Evolutionary conservation across 2,888 invertebrate species (phyloP), one percentile per base, ranked within the genome.

Genomic region (Dicranocentrus wangi): DNA sequence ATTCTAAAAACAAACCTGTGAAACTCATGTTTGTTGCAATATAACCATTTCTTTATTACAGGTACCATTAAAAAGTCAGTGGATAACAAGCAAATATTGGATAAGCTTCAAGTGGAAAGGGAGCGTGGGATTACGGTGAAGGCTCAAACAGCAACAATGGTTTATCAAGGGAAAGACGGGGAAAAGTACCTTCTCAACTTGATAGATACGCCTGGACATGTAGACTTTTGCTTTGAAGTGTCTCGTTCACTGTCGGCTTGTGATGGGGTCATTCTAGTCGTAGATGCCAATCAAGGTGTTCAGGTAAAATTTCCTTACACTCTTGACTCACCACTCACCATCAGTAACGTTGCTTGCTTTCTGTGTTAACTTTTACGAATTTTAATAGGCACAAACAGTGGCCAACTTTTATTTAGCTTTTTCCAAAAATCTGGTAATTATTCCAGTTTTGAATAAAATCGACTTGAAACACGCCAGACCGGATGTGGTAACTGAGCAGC

Each of bases 111-210:
- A 90, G 96, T 99, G 8, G 99, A 99, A 90, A 92, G 94, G 87
- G 98, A 99, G 89, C 92, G 99, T 87, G 99, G 99, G 0, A 99
- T 99, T 39, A 99, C 99, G 5, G 98, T 99, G 0, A 99, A 99
- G 90, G 99, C 99, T 10, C 98, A 99, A 87, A 96, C 97, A 39
- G 98, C 94, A 2, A 95, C 97, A 0, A 90, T 99, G 83, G 91
- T 94, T 25, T 92, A 93, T 87, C 91, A 90, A 39, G 92, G 92
- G 71, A 90, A 93, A 87, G 89, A 91, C 23, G 89, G 88, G 28
- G 81, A 88, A 43, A 87, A 87, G 17, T 98, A 96, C 89, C 90
- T 98, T 32, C 90, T 99, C 0, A 99, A 99, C 89, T 91, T 99
- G 25, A 98, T 99, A 87, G 99, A 99, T 89, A 99, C 99, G 19